Conservation (phyloP, 2,888 invertebrate species). For the Tetramorium bicarinatum region DNA sequence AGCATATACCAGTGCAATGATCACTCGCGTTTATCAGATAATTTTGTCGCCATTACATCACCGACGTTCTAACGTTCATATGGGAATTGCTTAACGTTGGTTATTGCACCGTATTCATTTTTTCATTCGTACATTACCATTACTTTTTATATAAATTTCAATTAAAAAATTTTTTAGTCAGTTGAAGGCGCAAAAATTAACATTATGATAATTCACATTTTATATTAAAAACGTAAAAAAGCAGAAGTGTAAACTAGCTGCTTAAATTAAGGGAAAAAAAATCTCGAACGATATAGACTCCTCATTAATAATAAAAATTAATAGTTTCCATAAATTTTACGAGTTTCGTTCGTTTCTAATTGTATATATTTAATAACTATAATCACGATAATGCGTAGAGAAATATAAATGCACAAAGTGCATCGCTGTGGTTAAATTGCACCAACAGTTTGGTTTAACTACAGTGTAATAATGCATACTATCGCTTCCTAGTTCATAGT, state of each 20-base stretch:
- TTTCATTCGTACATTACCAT: not conserved
- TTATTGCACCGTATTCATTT: not conserved
- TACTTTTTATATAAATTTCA: not conserved
- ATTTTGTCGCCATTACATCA: conserved; percentile 1
- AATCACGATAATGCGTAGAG: not conserved
- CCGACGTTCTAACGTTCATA: not conserved
- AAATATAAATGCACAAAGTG: not conserved
- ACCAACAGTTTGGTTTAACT: not conserved
- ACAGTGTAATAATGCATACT: conserved; percentile 7
- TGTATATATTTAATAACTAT: not conserved
- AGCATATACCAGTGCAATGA: not conserved
- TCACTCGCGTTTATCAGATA: conserved; percentile 11
- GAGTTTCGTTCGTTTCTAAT: no score
- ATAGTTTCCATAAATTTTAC: not conserved
- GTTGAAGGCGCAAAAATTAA: not conserved
- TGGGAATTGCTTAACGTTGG: not conserved
- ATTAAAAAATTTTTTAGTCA: not conserved
- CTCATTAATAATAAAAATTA: not conserved
- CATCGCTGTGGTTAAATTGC: not conserved
- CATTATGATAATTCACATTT: not conserved
- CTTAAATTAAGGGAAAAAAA: not conserved
- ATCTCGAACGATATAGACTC: not conserved
- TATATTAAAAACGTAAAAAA: not conserved
- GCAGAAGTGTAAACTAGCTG: not conserved
- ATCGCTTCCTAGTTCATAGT: conserved; percentile 23